Percentiles rank a stretch among this genome's conserved stretches.
Evolutionary conservation across 2,797 vertebrate genomes (phyloP).

Genomic region (Notolepis coatsorum): DNA sequence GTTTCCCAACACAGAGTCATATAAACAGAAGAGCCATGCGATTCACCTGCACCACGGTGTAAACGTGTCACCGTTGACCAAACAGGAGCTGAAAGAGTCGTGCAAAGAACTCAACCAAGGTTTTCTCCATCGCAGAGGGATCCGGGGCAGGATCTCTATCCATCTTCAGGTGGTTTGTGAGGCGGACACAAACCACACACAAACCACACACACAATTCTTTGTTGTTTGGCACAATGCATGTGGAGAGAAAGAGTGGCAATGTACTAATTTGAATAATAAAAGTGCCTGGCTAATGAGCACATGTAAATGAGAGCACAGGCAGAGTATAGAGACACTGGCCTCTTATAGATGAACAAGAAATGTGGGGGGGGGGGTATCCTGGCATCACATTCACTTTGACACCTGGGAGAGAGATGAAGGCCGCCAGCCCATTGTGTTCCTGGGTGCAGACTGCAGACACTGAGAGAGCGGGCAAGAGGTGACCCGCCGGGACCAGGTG

Average conservation of each 20-base stretch:
- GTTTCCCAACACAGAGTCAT: slow-evolving; percentile 30
- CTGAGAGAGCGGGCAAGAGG: slow-evolving; percentile 22
- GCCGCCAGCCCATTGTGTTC: slow-evolving; percentile 58
- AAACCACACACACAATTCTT: slow-evolving; percentile 25
- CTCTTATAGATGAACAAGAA: slow-evolving; percentile 68
- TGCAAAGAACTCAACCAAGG: slow-evolving; percentile 5
- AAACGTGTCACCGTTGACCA: slow-evolving; percentile 4
- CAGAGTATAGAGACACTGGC: slow-evolving; percentile 42
- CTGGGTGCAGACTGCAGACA: slow-evolving; percentile 38
- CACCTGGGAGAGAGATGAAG: slow-evolving; percentile 71
- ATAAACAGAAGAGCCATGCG: slow-evolving; percentile 8
- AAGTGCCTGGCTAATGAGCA: slow-evolving; percentile 79
- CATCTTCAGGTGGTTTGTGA: slow-evolving; percentile 55
- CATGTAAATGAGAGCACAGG: slow-evolving; percentile 73
- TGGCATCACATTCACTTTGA: slow-evolving; percentile 56
- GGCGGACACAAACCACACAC: slow-evolving; percentile 11
- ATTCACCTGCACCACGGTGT: slow-evolving; percentile 35
- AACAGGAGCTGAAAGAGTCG: slow-evolving; percentile 17
- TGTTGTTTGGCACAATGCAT: slow-evolving; percentile 63
- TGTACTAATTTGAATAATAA: slow-evolving; percentile 78
- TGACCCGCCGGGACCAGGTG: slow-evolving; percentile 42
- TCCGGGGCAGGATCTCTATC: slow-evolving; percentile 7
- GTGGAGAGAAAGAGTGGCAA: slow-evolving; percentile 53
- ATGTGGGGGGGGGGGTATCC: slow-evolving; percentile 45
- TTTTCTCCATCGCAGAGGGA: not conserved